Evolutionary conservation across 37 sponge, comb jelly and placozoan genomes (phyloP), one percentile per base, ranked within the genome.

Genomic region (Mnemiopsis leidyi): DNA sequence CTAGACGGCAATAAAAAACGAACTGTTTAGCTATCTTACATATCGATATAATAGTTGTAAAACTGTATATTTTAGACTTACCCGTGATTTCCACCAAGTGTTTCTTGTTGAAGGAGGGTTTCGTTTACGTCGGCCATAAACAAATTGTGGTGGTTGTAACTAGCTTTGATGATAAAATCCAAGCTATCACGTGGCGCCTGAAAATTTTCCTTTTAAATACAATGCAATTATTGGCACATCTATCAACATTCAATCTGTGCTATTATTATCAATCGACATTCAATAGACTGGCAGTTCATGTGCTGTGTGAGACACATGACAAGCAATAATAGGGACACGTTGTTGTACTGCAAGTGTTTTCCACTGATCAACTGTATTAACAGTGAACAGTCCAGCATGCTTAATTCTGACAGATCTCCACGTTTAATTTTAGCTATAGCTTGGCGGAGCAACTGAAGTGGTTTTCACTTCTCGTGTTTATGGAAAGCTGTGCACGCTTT

Each of bases 101-200:
- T 99, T 48, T 99, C 97, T 39, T 94, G 95, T 36, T 99, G 97
- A 38, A 94, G 32, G 24, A 99, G 75, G 0, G 95, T 95, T 48
- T 96, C 96, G 23, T 96, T 96, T 29, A 93, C 94, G 9, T 95
- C 95, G 25, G 94, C 94, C 94, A 96, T 95, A 69, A 96, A 96
- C 68, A 96, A 88, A 9, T 83, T 69, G 83, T 96, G 96, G 71
- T 99, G 99, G 93, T 99, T 94, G 69, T 99, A 99, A 79, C 95
- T 93, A 29, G 95, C 94, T 82, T 96, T 97, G 48, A 99, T 40
- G 21, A 95, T 97, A 90, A 97, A 96, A 90, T 99, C 99, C 38
- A 99, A 93, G 26, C 93, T 96, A 69, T 99, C 97, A 16, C 68
- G 76, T 21, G 99, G 99, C 2, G 96, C 97, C 93, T 95, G 95